Percentiles rank a stretch among this genome's conserved stretches.
Evolutionary conservation across 2,888 invertebrate genomes (phyloP).

Genomic region (Mactromeris polynyma): DNA sequence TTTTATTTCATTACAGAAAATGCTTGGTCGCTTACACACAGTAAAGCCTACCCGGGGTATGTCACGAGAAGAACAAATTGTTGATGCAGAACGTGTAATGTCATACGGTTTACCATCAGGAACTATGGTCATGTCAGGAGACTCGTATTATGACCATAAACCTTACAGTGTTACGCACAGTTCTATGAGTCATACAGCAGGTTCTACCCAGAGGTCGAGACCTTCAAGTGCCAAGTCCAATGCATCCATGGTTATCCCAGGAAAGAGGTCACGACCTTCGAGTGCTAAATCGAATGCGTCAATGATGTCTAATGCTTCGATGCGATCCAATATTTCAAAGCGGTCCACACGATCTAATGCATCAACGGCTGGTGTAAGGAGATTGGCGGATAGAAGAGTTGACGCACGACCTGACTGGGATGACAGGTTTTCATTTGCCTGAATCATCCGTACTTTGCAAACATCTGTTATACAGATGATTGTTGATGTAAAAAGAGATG

Average conservation of each 20-base stretch:
- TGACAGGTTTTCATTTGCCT: conserved; percentile 43
- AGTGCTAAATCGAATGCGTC: conserved; percentile 76
- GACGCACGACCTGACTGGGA: conserved; percentile 72
- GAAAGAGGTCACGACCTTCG: conserved; percentile 71
- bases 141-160: conserved; percentile 41
- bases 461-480: background rate
- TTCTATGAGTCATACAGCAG: conserved; percentile 43
- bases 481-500: background rate
- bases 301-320: conserved; percentile 60
- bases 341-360: conserved; percentile 53
- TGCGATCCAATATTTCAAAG: conserved; percentile 56
- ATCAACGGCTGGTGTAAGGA: conserved; percentile 45
- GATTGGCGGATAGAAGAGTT: conserved; percentile 38
- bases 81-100: conserved; percentile 74
- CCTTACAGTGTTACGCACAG: conserved; percentile 34
- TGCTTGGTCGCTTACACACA: conserved; percentile 78
- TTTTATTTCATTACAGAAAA: conserved; percentile 71
- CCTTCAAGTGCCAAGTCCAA: conserved; percentile 75
- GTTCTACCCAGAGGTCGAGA: conserved; percentile 64
- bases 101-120: conserved; percentile 80
- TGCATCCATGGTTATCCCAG: conserved; percentile 44
- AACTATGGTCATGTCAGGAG: conserved; percentile 60
- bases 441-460: background rate
- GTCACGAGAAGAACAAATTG: conserved; percentile 78
- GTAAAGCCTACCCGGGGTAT: conserved; percentile 78